These are phyloP conservation scores for Anoplius nigerrimus DNA, from an alignment of 2,888 invertebrate genomes.

Conservation along the genomic window DNA sequence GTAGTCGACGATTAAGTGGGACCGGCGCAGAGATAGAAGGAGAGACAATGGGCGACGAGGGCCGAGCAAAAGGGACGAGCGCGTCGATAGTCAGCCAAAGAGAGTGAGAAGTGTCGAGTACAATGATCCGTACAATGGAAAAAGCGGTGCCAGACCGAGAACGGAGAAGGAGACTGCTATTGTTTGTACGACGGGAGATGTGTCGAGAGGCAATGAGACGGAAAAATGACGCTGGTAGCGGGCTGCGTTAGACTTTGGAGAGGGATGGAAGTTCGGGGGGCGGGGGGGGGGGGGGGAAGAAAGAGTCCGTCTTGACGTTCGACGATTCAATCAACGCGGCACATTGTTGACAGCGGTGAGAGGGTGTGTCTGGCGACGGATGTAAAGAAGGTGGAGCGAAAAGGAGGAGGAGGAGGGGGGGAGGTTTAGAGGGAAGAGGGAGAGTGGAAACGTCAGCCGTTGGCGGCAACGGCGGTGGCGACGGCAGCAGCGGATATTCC, in stretches of 20 bases:
- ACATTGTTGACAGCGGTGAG: slow-evolving; percentile 56
- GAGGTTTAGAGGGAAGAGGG: no score
- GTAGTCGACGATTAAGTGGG: not conserved
- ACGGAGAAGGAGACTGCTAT: not conserved
- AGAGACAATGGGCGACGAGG: not conserved
- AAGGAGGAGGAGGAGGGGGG: no score
- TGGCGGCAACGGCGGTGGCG: slow-evolving; percentile 8
- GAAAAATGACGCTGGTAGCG: not conserved
- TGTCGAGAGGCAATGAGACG: not conserved
- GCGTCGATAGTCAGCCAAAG: no score
- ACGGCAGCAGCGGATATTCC: slow-evolving; percentile 55
- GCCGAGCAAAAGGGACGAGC: no score
- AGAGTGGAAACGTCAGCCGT: no score
- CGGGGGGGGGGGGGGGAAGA: slow-evolving; percentile 14
- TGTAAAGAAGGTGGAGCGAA: no score
- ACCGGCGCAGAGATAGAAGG: not conserved
- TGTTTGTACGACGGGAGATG: slow-evolving; percentile 5
- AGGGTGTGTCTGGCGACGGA: no score
- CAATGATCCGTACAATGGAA: not conserved
- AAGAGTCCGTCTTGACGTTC: slow-evolving; percentile 51
- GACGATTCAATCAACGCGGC: slow-evolving; percentile 65
- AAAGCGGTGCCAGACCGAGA: not conserved
- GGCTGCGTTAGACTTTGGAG: no score
- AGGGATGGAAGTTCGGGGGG: slow-evolving; percentile 13
- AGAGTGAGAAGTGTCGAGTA: no score